Evolutionary conservation across 2,888 invertebrate genomes (phyloP).

Genomic region (Dioctria linearis): DNA sequence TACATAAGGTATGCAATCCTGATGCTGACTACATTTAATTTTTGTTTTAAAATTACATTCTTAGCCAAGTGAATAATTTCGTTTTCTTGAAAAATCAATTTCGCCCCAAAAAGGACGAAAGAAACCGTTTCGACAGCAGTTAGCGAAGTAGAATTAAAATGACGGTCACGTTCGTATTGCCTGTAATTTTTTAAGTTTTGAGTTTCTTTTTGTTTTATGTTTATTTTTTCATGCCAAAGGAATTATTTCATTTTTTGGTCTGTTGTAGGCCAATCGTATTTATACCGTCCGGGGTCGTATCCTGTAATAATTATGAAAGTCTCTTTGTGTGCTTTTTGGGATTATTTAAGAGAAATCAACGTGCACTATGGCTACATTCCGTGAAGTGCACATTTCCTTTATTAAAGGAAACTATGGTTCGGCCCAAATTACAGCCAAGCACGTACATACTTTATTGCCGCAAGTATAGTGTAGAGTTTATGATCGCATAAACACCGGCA

Average conservation of each 20-base stretch:
- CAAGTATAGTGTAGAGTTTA: conserved; percentile 26
- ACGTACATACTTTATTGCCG: conserved; percentile 9
- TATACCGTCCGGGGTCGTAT: background rate
- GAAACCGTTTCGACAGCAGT: background rate
- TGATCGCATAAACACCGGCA: conserved; percentile 34
- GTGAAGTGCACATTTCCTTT: conserved; percentile 27
- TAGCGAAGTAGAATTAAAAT: background rate
- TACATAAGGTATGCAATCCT: no score
- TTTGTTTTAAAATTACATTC: no score
- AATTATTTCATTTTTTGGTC: background rate
- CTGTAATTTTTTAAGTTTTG: background rate
- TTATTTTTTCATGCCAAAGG: background rate
- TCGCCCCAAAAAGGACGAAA: background rate
- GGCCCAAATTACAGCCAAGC: conserved; percentile 11
- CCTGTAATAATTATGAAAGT: background rate
- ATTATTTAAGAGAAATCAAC: conserved; percentile 37
- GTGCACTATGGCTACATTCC: conserved; percentile 15
- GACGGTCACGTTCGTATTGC: conserved; percentile 4
- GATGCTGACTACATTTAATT: no score
- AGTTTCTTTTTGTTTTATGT: background rate
- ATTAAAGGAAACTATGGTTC: background rate
- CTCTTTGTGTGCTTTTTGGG: conserved; percentile 12
- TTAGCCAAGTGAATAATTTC: no score
- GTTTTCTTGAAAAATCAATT: conserved; percentile 24
- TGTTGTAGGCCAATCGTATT: background rate